Base-by-base conservation (phyloP, 2,888 invertebrate species). In the Polia nebulosa region DNA sequence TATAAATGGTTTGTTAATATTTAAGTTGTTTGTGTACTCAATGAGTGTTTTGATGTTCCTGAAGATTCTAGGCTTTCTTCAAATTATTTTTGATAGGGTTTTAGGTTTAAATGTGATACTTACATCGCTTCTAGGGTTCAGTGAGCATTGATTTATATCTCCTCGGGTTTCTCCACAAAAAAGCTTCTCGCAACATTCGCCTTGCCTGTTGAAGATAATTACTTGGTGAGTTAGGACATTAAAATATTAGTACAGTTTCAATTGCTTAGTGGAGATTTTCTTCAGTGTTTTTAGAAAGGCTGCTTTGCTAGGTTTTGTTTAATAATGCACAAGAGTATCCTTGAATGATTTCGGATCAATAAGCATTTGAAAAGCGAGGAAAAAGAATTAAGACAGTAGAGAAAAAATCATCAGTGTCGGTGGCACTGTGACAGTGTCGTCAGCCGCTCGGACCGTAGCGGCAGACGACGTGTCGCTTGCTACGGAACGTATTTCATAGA, bases 131-230 rank as follows among this genome's bases (percentile, higher is more conserved):
- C 79, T 86, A 2, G 87, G 76, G 44, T 84, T 82, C 13, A 51
- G 7, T 6, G 71, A 86, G 72, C 92, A 92, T n/a, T 79, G 85
- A 2, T 84, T 44, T 1, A 73, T 62, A 60, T 92, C 92, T 34
- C 92, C 92, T 9, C 93, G 87, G 11, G 80, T 83, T 2, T 72
- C 67, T 9, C 72, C 77, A 56, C 92, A 92, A 29, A 78, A 65
- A 20, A 67, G 62, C 15, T 72, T 66, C 1, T 88, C 78, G 74
- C 92, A 92, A 63, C 67, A 69, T 3, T 81, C 76, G 39, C 92
- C 92, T 3, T 77, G 57, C 92, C 92, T 92, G 78, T 27, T 61
- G 73, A 71, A 56, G 51, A 67, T 63, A 61, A 56, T 27, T 13
- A 72, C 13, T 55, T 15, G 36, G 22, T 29, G 20, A 65, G 45